Evolutionary conservation across 1,140 invertebrate species (phyloP), one percentile per base, ranked within the genome.

Genomic region (Onthophagus taurus): DNA sequence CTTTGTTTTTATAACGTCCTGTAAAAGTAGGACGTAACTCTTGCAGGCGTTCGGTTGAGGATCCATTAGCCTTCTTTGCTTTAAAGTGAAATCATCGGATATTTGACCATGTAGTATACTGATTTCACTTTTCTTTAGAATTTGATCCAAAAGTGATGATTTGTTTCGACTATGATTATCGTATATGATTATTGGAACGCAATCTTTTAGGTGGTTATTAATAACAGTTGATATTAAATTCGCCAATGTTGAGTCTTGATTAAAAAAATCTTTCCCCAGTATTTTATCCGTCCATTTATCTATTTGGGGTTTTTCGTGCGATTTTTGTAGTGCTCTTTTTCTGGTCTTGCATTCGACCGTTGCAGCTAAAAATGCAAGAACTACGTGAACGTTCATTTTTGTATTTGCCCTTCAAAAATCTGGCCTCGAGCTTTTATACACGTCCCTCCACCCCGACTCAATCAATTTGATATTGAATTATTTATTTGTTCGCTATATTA

Each of bases 21-120:
- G 65, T 13, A 81, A 49, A 54, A 82, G 81, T 2, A 82, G 49
- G 33, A 83, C 72, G 43, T 74, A 81, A 54, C 72, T 74, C 21
- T 73, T 63, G 53, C 79, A 82, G 36, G 70, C 64, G 48, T 62
- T 55, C 6, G 56, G 59, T 4, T 57, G 54, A 9, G 60, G 51
- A 4, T 60, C 48, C 33, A 38, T 35, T 13, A 52, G 24, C 13
- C 34, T 13, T n/a, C 1, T 11, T 17, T 13, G 17, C 19, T 36
- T 17, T 36, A 9, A 9, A 20, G 9, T 20, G 1, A 50, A 3
- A 2, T 47, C 36, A 31, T 49, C 17, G 8, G 36, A 21, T 36
- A 51, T 7, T 30, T 49, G 48, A 26, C 76, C 77, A 60, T 80
- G 77, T 19, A 75, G 60, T 38, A 71, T 77, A 0, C 69, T 59